Base-by-base conservation (phyloP, 1,140 invertebrate species). In the Pemphigus obesinymphae region DNA sequence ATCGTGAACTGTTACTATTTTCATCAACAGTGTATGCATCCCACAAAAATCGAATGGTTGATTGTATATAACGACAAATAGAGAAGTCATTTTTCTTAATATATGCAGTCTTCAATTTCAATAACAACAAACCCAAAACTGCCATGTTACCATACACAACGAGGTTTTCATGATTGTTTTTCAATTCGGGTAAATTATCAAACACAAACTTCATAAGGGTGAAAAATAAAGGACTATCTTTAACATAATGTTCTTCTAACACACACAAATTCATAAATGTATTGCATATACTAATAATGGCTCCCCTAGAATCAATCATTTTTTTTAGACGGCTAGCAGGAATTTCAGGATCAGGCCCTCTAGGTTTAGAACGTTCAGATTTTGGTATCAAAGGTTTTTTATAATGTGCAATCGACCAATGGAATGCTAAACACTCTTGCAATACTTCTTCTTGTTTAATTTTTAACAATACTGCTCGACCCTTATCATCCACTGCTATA, bases 201-300 rank as follows among this genome's bases (percentile, higher is more conserved):
- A 96, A 94, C 55, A 96, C 92, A 85, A 96, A 97, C 86, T 95
- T 95, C 20, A 96, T 88, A 8, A 97, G 87, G 63, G 91, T 91
- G 82, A 92, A 91, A 86, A 96, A 97, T 7, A 93, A 88, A 29
- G 90, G 86, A 75, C 92, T 93, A 82, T 92, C 90, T 85, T 95
- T 92, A 6, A 95, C 94, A 23, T 93, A 87, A 86, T 94, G 93
- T 0, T 92, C 90, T 86, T 96, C 95, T 37, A 97, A 86, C 1
- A 97, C 95, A 17, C 94, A 93, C 0, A 97, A 90, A 85, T 97
- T 97, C 93, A 97, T 95, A 58, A 97, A 92, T 63, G 96, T 92
- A 84, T 96, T 96, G 87, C 95, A 96, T 3, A 95, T 90, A 80
- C 94, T 94, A 29, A 95, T 92, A 89, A 97, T 93, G 0, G 94